Evolutionary conservation across 2,888 invertebrate genomes (phyloP).

Genomic region (Melikaiella ostensackeni): DNA sequence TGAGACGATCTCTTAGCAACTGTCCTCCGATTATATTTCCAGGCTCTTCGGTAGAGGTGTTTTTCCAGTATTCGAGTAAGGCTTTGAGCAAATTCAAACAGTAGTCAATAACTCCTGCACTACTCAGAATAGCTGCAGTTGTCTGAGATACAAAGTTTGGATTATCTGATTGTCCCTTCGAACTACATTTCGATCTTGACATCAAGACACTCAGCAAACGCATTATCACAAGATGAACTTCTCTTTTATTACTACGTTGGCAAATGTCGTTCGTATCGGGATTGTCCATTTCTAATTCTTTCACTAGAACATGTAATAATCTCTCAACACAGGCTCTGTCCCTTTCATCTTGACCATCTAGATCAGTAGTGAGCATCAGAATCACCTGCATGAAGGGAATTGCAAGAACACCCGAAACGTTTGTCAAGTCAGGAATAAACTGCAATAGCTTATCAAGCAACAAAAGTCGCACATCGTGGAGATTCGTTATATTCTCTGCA

Average conservation of each 20-base stretch:
- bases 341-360: slow-evolving; percentile 90
- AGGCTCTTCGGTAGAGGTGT: slow-evolving; percentile 73
- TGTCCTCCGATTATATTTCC: slow-evolving; percentile 81
- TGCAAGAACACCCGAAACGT: slow-evolving; percentile 89
- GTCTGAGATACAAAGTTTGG: slow-evolving; percentile 83
- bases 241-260: slow-evolving; percentile 86
- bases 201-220: slow-evolving; percentile 90
- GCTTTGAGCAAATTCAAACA: slow-evolving; percentile 85
- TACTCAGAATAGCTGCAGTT: slow-evolving; percentile 84
- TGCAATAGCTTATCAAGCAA: slow-evolving; percentile 88
- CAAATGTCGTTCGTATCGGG: slow-evolving; percentile 80
- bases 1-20: slow-evolving; percentile 89
- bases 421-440: slow-evolving; percentile 86
- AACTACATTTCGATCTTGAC: slow-evolving; percentile 84
- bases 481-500: slow-evolving; percentile 78
- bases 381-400: slow-evolving; percentile 96
- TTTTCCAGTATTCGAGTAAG: slow-evolving; percentile 88
- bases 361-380: slow-evolving; percentile 92
- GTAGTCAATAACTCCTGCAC: slow-evolving; percentile 85
- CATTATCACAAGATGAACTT: slow-evolving; percentile 93
- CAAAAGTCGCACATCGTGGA: slow-evolving; percentile 84
- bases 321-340: slow-evolving; percentile 88
- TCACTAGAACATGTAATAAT: slow-evolving; percentile 85
- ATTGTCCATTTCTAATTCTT: slow-evolving; percentile 84
- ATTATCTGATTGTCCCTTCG: slow-evolving; percentile 74